Conservation (phyloP, 2,797 vertebrate genomes). For the Mycteria americana region DNA sequence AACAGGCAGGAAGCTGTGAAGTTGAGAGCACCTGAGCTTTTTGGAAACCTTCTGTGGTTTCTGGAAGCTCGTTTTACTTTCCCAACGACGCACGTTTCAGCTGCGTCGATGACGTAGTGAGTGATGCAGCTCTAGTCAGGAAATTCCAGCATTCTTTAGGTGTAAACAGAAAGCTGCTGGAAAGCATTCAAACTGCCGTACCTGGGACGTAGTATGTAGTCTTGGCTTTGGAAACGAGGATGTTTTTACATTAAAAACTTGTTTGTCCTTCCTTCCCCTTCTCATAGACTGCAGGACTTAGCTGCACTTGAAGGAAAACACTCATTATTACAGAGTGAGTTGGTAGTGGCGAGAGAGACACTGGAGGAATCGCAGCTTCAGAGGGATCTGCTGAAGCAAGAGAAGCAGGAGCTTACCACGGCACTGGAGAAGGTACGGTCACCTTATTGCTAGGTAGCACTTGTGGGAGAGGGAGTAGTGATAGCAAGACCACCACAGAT, state of each 20-base stretch:
- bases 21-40: background rate
- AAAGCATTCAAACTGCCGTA: background rate
- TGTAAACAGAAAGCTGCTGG: background rate
- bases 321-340: conserved; percentile 69
- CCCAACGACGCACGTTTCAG: background rate
- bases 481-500: background rate
- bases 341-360: conserved; percentile 72
- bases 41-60: background rate
- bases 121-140: background rate
- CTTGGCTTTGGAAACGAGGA: background rate
- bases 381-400: conserved; percentile 78
- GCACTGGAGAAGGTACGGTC: conserved; percentile 78
- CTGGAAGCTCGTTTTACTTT: background rate
- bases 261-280: background rate
- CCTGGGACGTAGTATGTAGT: background rate
- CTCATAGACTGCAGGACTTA: conserved; percentile 72
- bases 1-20: background rate
- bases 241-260: background rate
- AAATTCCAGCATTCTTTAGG: background rate
- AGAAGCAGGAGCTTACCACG: conserved; percentile 68
- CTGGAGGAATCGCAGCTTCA: conserved; percentile 80
- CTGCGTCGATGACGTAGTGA: background rate
- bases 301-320: conserved; percentile 79
- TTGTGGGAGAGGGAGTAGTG: background rate
- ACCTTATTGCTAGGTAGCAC: background rate